Evolutionary conservation across 2,113 vertebrate species (phyloP), one percentile per base, ranked within the genome.

Genomic region (Scomber colias): DNA sequence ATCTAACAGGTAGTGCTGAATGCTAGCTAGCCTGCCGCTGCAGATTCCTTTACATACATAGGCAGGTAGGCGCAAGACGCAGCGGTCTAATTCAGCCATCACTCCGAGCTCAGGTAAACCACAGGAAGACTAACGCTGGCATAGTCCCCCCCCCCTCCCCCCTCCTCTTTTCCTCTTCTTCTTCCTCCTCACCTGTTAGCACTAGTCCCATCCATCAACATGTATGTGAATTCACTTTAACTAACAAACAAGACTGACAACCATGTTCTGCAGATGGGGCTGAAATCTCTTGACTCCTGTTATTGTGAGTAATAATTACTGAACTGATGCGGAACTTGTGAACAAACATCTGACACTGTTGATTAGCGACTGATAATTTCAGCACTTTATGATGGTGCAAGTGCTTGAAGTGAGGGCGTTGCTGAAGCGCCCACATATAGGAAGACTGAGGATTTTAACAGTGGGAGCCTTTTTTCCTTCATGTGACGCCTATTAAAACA

Each of bases 71-170:
- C 72, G 24, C 81, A 83, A 40, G 86, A 66, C 5, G 74, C 85
- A 86, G 84, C 64, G 19, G 76, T 73, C 67, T 75, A 54, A 79
- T 87, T 91, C 87, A 90, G 90, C 87, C 90, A 89, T 91, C 90
- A 88, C 83, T 90, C 82, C 50, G 74, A 93, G 91, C 93, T 94
- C 93, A 94, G 93, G 91, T 93, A 92, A 90, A 90, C 82, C 87
- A 88, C 86, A 87, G 84, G 77, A 91, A 85, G 83, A 88, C 85
- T 85, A 82, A 90, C 75, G 71, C 87, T 75, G 82, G 65, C 79
- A 71, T 80, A 89, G 74, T 35, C 24, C 79, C 61, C 56, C 81
- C 71, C 31, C 64, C 31, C 5, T 5, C 31, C 31, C 31, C 31
- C 31, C 31, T 6, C 7, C 31, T 7, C 31, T 6, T 35, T 7